Base-by-base conservation (phyloP, 2,113 vertebrate genomes). In the Semnornis frantzii region DNA sequence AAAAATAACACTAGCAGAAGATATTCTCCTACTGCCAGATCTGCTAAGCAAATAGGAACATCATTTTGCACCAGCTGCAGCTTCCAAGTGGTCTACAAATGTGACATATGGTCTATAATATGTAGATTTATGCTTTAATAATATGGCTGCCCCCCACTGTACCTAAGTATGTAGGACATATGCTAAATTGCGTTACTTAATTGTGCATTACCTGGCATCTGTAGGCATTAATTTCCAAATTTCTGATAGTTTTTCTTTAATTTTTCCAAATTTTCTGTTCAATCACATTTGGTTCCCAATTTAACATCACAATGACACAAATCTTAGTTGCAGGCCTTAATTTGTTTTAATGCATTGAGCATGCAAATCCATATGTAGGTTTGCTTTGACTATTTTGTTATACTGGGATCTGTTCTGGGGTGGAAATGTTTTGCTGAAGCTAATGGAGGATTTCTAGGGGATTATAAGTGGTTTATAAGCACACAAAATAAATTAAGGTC, bases 81-180 rank as follows among this genome's bases (percentile, higher is more conserved):
- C 87, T 84, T 95, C 87, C 91, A 96, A 95, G 94, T 78, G 85
- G 82, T 95, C 93, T 90, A 65, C 76, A 92, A 92, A 78, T 88
- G 66, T 81, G 85, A 76, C 95, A 97, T 94, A 94, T 95, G 96
- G 94, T 95, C 82, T 93, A 65, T 55, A 84, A 16, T 59, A 57
- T 34, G 1, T 62, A 73, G 76, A 93, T 92, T 75, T 80, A 69
- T 92, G 70, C 62, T 90, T 63, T 95, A 92, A 93, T 95, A 70
- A 63, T 82, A 69, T 42, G 76, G 50, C 62, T 94, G 80, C 80
- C 85, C 87, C 95, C 76, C 88, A 95, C 59, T 86, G 92, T 82
- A 94, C 73, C 58, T 54, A 82, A 90, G 80, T 44, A 72, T 78
- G 80, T 79, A 79, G 80, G 92, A 93, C 91, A 95, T 95, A 93